Evolutionary conservation across 1,140 invertebrate species (phyloP), one percentile per base, ranked within the genome.

Genomic region (Ruditapes philippinarum): DNA sequence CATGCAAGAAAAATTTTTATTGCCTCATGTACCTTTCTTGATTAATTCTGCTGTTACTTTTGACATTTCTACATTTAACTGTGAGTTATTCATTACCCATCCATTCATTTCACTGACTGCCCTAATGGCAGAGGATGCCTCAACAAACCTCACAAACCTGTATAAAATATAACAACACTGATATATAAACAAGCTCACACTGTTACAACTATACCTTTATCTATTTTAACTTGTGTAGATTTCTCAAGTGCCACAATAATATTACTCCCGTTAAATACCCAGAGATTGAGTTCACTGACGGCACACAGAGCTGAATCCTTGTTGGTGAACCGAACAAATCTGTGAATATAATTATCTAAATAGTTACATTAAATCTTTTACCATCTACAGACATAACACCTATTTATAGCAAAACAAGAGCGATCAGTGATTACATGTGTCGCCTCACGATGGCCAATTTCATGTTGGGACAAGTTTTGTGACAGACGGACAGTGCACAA

Each of bases 141-240:
- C 25, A 22, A 45, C 19, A 70, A 51, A 84, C 33, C 82, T 42
- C 62, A 84, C 82, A 84, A 84, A 84, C 82, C 82, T 84, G 19
- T 62, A 14, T 38, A 81, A 25, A 65, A 81, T 65, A 73, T 40
- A 40, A 36, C 7, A 25, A 51, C 74, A 78, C 49, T 12, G n/a
- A 51, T 36, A 28, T 0, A 74, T 25, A 49, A n/a, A n/a, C n/a
- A n/a, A n/a, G n/a, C n/a, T 51, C 5, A 2, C 42, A 25, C 42
- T 49, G 11, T 22, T 40, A 3, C 40, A n/a, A 19, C 54, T 12
- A 4, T 78, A 84, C 82, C 45, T 51, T 45, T 11, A 22, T 49
- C 3, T n/a, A 84, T 31, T 84, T 73, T 70, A 14, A 11, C 65
- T 33, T n/a, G 0, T 3, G 68, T 84, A 73, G 70, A 14, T 25